These are phyloP conservation scores for Drosophila orena DNA, from an alignment of 1,140 invertebrate genomes.

Conservation along the genomic window DNA sequence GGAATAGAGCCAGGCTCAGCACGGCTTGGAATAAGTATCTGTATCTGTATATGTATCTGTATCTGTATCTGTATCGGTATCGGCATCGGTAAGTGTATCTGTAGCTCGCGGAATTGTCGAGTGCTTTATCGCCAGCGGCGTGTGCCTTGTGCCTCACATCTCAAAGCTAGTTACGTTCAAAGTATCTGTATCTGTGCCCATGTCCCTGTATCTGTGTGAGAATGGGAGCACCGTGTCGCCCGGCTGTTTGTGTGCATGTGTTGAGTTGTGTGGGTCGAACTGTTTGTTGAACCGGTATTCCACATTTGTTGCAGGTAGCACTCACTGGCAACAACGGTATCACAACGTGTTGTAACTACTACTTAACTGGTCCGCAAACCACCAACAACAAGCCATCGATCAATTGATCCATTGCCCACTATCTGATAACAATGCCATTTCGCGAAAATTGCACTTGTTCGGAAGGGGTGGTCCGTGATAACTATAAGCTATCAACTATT, in stretches of 20 bases:
- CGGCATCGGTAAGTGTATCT: constrained; percentile 15
- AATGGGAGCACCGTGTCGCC: constrained; percentile 67
- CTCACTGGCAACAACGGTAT: constrained; percentile 9
- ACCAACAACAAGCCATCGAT: constrained; percentile 6
- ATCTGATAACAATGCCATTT: constrained; percentile 24
- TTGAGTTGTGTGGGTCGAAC: constrained; percentile 46
- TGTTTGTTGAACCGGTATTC: constrained; percentile 66
- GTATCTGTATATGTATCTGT: neutral
- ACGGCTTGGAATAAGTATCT: neutral
- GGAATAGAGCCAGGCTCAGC: constrained; percentile 49
- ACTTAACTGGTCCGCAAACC: constrained; percentile 46
- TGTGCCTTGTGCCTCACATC: constrained; percentile 34
- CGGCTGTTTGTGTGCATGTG: constrained; percentile 27
- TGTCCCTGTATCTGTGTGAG: constrained; percentile 43
- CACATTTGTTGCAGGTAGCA: constrained; percentile 49
- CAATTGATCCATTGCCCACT: constrained; percentile 17
- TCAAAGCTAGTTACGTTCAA: constrained; percentile 49
- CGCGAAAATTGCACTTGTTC: constrained; percentile 1
- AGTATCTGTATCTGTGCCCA: neutral
- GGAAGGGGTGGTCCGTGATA: constrained; percentile 15
- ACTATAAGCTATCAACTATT: neutral
- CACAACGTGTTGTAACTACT: constrained; percentile 46
- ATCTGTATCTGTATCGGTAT: constrained; percentile 1
- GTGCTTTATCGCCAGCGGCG: constrained; percentile 40
- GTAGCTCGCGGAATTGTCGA: constrained; percentile 56